These are phyloP conservation scores for Riparia riparia DNA, from an alignment of 2,113 vertebrate genomes.

Conservation along the genomic window DNA sequence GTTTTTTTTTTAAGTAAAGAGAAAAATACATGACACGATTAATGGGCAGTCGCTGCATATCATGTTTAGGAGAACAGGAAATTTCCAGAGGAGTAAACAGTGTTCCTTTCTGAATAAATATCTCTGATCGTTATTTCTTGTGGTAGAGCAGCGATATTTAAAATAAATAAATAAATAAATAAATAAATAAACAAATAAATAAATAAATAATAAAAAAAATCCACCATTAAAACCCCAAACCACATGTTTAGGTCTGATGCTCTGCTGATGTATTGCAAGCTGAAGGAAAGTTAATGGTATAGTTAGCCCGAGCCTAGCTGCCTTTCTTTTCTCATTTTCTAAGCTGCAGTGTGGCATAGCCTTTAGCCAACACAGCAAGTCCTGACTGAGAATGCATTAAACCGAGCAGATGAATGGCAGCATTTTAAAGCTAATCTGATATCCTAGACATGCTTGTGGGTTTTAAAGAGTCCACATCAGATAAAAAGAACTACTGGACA, in stretches of 20 bases:
- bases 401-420: conserved; percentile 75
- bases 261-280: conserved; percentile 60
- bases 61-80: conserved; percentile 3
- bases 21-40: neutral
- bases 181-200: too few species aligned
- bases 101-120: conserved; percentile 62
- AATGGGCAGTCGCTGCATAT: neutral
- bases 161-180: too few species aligned
- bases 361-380: conserved; percentile 70
- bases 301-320: conserved; percentile 49
- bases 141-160: conserved; percentile 36
- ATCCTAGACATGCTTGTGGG: conserved; percentile 53
- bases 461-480: conserved; percentile 71
- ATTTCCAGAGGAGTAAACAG: conserved; percentile 7
- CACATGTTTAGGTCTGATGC: conserved; percentile 59
- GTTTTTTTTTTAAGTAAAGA: neutral
- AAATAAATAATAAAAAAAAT: too few species aligned
- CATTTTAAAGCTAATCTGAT: conserved; percentile 76
- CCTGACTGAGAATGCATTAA: conserved; percentile 64
- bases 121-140: conserved; percentile 49
- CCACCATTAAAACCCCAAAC: neutral
- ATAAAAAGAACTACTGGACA: conserved; percentile 64
- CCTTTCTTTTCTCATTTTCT: conserved; percentile 74
- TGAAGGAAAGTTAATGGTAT: conserved; percentile 68
- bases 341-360: conserved; percentile 49